Evolutionary conservation across 2,797 vertebrate genomes (phyloP).

Genomic region (Ficedula albicollis): DNA sequence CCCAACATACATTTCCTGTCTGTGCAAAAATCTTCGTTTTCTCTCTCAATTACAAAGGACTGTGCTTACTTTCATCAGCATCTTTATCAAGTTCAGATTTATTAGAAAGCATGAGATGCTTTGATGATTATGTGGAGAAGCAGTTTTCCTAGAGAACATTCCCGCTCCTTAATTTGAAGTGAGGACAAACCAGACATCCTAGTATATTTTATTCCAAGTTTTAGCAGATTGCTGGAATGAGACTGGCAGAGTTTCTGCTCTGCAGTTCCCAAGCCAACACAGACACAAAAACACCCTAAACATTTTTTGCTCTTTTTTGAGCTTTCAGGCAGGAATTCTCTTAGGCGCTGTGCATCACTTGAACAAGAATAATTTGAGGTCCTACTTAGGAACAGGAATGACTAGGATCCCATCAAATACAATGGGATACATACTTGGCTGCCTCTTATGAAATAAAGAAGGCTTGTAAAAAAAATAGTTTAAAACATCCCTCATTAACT

Average conservation of each 20-base stretch:
- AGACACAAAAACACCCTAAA: neutral
- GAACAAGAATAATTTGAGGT: neutral
- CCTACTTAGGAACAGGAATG: neutral
- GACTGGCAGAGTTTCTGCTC: neutral
- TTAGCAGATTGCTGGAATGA: neutral
- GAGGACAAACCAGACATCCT: neutral
- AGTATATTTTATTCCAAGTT: neutral
- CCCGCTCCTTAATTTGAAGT: neutral
- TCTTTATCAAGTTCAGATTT: neutral
- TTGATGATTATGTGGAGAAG: neutral
- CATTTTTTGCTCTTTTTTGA: neutral
- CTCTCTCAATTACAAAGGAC: neutral
- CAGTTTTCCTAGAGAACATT: neutral
- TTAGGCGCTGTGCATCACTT: neutral
- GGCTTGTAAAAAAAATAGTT: neutral
- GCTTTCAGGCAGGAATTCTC: neutral
- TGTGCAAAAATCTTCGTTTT: neutral
- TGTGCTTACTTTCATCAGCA: neutral
- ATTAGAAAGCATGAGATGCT: neutral
- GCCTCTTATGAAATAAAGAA: neutral
- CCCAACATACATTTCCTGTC: neutral
- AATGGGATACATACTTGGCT: neutral
- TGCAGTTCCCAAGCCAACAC: neutral
- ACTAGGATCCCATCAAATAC: neutral
- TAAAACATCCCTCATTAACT: slow-evolving; percentile 34